phyloP scores from a whole-genome alignment of 2,888 invertebrate species.

The Hypercompe scribonia region DNA sequence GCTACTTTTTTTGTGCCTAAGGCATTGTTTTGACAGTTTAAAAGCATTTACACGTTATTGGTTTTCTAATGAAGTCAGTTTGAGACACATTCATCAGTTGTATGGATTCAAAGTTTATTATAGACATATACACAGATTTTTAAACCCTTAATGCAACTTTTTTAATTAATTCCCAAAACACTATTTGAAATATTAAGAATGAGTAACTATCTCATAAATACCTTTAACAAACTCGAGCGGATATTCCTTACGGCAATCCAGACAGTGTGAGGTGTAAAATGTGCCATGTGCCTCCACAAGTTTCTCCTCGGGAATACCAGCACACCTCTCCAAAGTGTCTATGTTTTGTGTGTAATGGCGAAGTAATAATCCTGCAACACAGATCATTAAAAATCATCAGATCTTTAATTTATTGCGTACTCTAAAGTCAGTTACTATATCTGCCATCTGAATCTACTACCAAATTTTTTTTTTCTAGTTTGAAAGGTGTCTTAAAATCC shows the following conservation, averaged over 20 bases:
- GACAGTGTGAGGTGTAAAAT: conserved; percentile 95
- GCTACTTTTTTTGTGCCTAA: too few species aligned
- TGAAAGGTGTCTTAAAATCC: not conserved
- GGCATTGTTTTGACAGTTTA: too few species aligned
- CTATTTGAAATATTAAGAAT: not conserved
- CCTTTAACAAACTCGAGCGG: conserved; percentile 95
- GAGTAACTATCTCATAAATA: conserved; percentile 10
- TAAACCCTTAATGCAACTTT: not conserved
- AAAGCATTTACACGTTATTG: too few species aligned
- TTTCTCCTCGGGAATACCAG: conserved; percentile 93
- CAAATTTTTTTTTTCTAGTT: not conserved
- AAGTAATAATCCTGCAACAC: conserved; percentile 84
- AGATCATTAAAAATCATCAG: not conserved
- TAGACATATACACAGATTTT: not conserved
- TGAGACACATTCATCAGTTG: not conserved
- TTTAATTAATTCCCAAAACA: not conserved
- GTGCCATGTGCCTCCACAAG: conserved; percentile 98
- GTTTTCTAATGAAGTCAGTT: not conserved
- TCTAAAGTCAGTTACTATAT: not conserved
- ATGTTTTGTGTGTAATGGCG: conserved; percentile 97
- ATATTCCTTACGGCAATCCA: conserved; percentile 91
- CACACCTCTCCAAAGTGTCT: conserved; percentile 95
- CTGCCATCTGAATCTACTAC: too few species aligned
- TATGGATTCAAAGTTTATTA: not conserved
- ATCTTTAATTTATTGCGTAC: not conserved